A percentile compares a stretch with the other conserved stretches of the same genome.
Conservation (phyloP, 2,888 invertebrate species). For the Papilio demoleus region DNA sequence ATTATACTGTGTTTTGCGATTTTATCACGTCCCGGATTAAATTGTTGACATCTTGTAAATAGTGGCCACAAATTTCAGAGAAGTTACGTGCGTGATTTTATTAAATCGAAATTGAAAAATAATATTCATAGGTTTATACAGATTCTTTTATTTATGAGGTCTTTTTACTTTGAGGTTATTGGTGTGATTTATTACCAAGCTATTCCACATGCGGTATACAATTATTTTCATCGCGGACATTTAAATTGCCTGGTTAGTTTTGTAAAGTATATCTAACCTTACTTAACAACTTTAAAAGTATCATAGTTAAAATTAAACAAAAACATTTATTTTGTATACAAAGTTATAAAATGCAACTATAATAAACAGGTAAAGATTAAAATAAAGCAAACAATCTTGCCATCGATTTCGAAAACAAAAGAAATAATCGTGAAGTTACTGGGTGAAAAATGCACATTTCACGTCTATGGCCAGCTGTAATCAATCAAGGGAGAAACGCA, state of each 20-base stretch:
- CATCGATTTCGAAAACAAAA: slow-evolving; percentile 3
- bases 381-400: neutral
- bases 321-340: neutral
- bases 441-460: slow-evolving; percentile 32
- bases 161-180: neutral
- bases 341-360: neutral
- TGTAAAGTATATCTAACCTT: neutral
- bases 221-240: no score
- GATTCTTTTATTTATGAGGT: neutral
- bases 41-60: slow-evolving; percentile 38
- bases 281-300: neutral
- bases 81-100: slow-evolving; percentile 21
- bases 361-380: neutral
- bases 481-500: slow-evolving; percentile 26
- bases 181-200: neutral
- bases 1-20: slow-evolving; percentile 52
- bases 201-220: neutral
- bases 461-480: slow-evolving; percentile 31
- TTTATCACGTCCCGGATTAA: slow-evolving; percentile 55
- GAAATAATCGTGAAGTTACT: slow-evolving; percentile 12
- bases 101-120: neutral
- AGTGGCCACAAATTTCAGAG: slow-evolving; percentile 27
- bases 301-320: neutral
- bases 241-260: neutral
- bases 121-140: neutral